Evolutionary conservation across 1,140 invertebrate genomes (phyloP), one percentile per base, ranked within the genome.

Genomic region (Myzus persicae): DNA sequence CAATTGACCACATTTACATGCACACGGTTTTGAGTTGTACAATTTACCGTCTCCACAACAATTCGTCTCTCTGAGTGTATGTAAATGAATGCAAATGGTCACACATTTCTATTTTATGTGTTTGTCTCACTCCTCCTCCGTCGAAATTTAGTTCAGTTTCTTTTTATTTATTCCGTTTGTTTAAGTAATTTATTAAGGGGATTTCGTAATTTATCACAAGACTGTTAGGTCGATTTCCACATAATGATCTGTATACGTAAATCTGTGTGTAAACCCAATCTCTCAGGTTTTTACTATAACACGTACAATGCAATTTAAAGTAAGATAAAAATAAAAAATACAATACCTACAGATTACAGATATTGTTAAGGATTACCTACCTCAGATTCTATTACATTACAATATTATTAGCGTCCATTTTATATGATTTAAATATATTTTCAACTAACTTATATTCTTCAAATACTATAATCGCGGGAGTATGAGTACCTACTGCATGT

Each of bases 21-120:
- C 51, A 91, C 90, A 91, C 40, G 90, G 26, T 59, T 90, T 91
- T 36, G 48, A 22, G 1, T 31, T 6, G 22, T 90, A 40, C 89
- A 24, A 90, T 59, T 51, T 91, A 40, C 54, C 40, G 9, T 44
- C 42, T n/a, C 40, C 31, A 36, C 46, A 76, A 81, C 42, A 76
- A 44, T 44, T 76, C 59, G 40, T 76, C 59, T 91, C 59, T 48
- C 42, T 9, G n/a, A 44, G 31, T 76, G 67, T 91, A 91, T 91
- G 90, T 44, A 91, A 91, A 91, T 91, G 26, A 91, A 91, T 67
- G 89, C 54, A 90, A 90, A 90, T 67, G 90, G 90, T 76, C 59
- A n/a, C 90, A 59, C 90, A 44, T 76, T 91, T 44, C 59, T 91
- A 91, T 91, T 91, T 76, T 42, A 24, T 31, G 36, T 59, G n/a